Evolutionary conservation across 2,888 invertebrate species (phyloP), one percentile per base, ranked within the genome.

Genomic region (Molorchus minor): DNA sequence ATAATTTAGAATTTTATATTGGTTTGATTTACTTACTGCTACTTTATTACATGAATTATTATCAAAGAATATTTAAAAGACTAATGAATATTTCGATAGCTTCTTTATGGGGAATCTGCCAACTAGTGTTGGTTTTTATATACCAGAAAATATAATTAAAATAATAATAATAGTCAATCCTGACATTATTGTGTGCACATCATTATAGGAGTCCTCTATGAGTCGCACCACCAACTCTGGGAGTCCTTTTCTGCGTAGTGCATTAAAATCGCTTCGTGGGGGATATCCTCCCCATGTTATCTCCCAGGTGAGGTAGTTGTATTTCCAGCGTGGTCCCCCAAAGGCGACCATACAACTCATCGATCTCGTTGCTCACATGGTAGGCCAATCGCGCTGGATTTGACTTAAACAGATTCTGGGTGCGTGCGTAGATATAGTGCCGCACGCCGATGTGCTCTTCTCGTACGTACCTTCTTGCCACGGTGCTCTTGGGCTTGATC

Each of bases 211-310:
- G 8, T 70, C 70, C 44, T 67, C 70, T 20, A 81, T 62, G 20
- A 72, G 49, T 2, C 62, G 55, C 12, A 71, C 61, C 12, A 73
- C 57, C 1, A 53, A 12, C 12, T 70, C 77, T 47, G 79, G 80
- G 55, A 68, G 71, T 8, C 78, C 80, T 29, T 73, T 67, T 3
- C 58, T 58, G 17, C 69, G 59, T 52, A 82, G 70, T 40, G 77
- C 70, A 1, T 19, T 10, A 68, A 51, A 25, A 65, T 45, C 2
- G 36, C 44, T 2, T 19, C 60, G 20, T 3, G 8, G 3, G 35
- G 19, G 1, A 21, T 55, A 5, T 56, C 41, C 2, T 4, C 8
- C 1, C 45, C 8, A 49, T 33, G n/a, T 52, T 44, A 16, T 56
- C 43, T 4, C 56, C 62, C 56, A 53, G 12, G 38, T 54, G 53